These are phyloP conservation scores for Corythaixoides concolor DNA, from an alignment of 2,113 vertebrate species.

Conservation along the genomic window DNA sequence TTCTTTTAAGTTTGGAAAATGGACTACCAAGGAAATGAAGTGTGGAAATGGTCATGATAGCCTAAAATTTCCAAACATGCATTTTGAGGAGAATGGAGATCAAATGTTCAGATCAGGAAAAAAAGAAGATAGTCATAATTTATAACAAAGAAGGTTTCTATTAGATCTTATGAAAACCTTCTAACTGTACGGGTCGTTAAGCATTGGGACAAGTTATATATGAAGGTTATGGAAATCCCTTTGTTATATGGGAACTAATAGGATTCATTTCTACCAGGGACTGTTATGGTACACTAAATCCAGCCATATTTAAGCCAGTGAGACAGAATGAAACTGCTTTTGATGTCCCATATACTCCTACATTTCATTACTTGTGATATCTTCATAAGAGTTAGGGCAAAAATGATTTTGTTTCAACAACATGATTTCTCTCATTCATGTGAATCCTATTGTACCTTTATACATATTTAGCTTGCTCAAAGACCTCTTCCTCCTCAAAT, in stretches of 20 bases:
- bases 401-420: background rate
- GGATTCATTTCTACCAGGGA: background rate
- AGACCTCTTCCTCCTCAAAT: background rate
- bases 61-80: background rate
- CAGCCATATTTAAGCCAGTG: background rate
- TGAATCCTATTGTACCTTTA: background rate
- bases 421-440: fast-evolving
- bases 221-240: background rate
- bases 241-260: background rate
- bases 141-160: background rate
- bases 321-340: background rate
- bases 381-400: background rate
- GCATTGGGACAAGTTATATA: background rate
- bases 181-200: background rate
- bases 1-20: background rate
- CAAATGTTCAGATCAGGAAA: background rate
- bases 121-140: background rate
- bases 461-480: background rate
- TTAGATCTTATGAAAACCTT: background rate
- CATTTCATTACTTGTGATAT: background rate
- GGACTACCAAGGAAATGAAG: background rate
- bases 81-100: background rate
- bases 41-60: background rate
- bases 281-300: background rate
- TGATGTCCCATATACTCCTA: background rate